phyloP scores from a whole-genome alignment of 1,140 invertebrate species.

The Zaprionus camerounensis region DNA sequence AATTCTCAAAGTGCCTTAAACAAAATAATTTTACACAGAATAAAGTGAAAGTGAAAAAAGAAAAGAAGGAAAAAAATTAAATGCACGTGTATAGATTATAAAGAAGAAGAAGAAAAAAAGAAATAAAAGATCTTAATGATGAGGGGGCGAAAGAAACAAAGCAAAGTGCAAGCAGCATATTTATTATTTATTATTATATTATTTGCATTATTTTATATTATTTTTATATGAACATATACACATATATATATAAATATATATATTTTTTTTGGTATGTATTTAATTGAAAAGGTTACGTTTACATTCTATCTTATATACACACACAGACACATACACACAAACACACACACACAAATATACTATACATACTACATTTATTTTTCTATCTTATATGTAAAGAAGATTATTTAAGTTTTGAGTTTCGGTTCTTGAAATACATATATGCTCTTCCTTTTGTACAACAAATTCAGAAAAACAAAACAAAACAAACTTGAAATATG shows the following conservation, averaged over 20 bases:
- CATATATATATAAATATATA: constrained; percentile 24
- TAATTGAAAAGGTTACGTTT: constrained; percentile 48
- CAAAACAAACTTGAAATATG: constrained; percentile 15
- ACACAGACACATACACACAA: constrained; percentile 1
- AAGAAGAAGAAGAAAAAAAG: background rate
- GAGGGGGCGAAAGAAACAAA: constrained; percentile 19
- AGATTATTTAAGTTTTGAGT: constrained; percentile 41
- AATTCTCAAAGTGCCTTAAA: constrained; percentile 81
- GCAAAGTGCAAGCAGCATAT: constrained; percentile 53
- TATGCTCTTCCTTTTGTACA: constrained; percentile 66
- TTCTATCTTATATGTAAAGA: constrained; percentile 40
- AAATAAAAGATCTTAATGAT: constrained; percentile 1
- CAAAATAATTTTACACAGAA: constrained; percentile 62
- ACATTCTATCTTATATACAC: constrained; percentile 34
- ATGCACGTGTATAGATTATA: constrained; percentile 33
- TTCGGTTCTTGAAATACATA: constrained; percentile 44
- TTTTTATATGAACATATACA: constrained; percentile 42
- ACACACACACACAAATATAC: constrained; percentile 9
- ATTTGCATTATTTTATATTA: constrained; percentile 61
- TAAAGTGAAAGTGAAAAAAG: constrained; percentile 36
- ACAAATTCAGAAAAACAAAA: constrained; percentile 40
- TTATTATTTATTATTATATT: constrained; percentile 75
- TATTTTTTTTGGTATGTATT: constrained; percentile 49
- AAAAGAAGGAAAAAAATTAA: constrained; percentile 27
- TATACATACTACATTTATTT: constrained; percentile 12